These are phyloP conservation scores for Saimiri boliviensis DNA, from an alignment of 2,113 vertebrate genomes.

Conservation along the genomic window DNA sequence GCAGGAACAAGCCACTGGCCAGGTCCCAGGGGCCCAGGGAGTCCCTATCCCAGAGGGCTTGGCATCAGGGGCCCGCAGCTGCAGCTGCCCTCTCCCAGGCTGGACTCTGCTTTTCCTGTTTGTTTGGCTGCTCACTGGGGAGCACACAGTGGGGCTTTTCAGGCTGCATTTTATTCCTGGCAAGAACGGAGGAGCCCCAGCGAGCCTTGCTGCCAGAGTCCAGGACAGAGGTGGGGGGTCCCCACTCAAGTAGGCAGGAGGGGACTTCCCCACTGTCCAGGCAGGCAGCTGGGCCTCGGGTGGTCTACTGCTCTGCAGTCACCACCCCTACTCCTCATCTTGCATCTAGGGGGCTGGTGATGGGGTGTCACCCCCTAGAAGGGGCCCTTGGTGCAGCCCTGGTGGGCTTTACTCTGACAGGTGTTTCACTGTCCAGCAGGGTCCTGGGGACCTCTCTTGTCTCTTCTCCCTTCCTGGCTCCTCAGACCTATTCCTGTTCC, in stretches of 20 bases:
- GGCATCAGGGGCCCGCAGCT: background rate
- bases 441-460: background rate
- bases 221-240: background rate
- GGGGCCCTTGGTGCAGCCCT: background rate
- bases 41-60: background rate
- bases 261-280: too few species aligned
- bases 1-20: background rate
- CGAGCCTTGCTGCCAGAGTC: rapidly evolving
- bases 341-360: too few species aligned
- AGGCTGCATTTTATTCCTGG: background rate
- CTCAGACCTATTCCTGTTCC: background rate
- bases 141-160: background rate
- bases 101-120: background rate
- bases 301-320: too few species aligned
- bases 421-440: background rate
- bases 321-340: rapidly evolving
- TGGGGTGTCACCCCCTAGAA: too few species aligned
- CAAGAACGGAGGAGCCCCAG: background rate
- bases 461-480: background rate
- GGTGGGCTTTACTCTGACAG: background rate
- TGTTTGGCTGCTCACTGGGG: background rate
- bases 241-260: background rate
- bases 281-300: background rate
- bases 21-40: background rate
- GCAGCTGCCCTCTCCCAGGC: background rate